A percentile compares a stretch with the other conserved stretches of the same genome.
These are phyloP conservation scores for Unio pictorum DNA, from an alignment of 2,888 invertebrate genomes.

Conservation along the genomic window DNA sequence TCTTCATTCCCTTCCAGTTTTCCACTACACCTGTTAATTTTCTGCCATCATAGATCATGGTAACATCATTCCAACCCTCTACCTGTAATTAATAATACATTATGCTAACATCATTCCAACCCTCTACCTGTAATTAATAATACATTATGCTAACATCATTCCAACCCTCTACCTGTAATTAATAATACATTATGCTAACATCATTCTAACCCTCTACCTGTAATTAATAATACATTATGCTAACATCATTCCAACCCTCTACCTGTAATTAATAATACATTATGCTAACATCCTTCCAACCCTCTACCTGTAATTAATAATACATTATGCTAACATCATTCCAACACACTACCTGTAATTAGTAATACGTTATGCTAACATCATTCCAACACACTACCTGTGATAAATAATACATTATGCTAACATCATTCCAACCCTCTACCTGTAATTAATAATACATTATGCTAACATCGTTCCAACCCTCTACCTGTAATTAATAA, in stretches of 20 bases:
- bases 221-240: constrained; percentile 33
- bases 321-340: constrained; percentile 57
- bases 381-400: constrained; percentile 50
- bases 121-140: constrained; percentile 9
- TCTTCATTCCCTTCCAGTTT: constrained; percentile 43
- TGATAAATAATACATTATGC: constrained; percentile 33
- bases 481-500: constrained; percentile 8
- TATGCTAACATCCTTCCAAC: constrained; percentile 59
- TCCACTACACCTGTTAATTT: constrained; percentile 49
- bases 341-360: constrained; percentile 29
- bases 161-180: constrained; percentile 29
- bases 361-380: constrained; percentile 44
- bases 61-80: constrained; percentile 58
- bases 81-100: constrained; percentile 19
- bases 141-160: constrained; percentile 57
- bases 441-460: constrained; percentile 20
- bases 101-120: constrained; percentile 59
- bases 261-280: constrained; percentile 20
- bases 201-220: constrained; percentile 50
- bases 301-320: constrained; percentile 6
- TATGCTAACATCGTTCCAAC: constrained; percentile 59
- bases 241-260: constrained; percentile 58
- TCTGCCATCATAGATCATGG: constrained; percentile 50
- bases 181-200: constrained; percentile 44
- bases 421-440: constrained; percentile 58